A percentile compares a stretch with the other conserved stretches of the same genome.
phyloP scores from a whole-genome alignment of 37 sponge, comb jelly and placozoan genomes.

The Eunapius fragilis region DNA sequence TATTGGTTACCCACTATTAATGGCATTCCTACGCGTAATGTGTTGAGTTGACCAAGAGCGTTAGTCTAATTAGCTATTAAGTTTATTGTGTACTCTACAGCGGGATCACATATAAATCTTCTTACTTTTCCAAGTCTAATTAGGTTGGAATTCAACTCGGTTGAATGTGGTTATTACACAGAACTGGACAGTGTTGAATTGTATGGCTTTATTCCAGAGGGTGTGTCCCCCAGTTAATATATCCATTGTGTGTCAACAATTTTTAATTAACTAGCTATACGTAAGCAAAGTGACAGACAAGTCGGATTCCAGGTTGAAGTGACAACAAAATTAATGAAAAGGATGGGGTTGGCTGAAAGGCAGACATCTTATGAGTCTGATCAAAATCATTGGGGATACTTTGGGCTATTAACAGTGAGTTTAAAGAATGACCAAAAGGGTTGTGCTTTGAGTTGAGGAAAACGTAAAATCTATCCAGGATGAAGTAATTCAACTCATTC shows the following conservation, averaged over 20 bases:
- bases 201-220: slow-evolving; percentile 23
- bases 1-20: no score
- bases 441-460: not conserved
- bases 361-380: slow-evolving; percentile 36
- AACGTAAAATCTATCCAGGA: slow-evolving; percentile 28
- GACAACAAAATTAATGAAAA: slow-evolving; percentile 31
- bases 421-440: not conserved
- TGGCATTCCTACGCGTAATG: no score
- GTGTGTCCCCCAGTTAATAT: not conserved
- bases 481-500: slow-evolving; percentile 64
- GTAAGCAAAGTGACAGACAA: slow-evolving; percentile 16
- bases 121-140: slow-evolving; percentile 49
- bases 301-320: slow-evolving; percentile 34
- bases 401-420: slow-evolving; percentile 46
- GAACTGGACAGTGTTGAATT: slow-evolving; percentile 76
- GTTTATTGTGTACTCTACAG: no score
- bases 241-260: not conserved
- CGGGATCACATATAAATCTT: no score
- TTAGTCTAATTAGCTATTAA: no score
- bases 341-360: slow-evolving; percentile 40
- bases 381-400: slow-evolving; percentile 54
- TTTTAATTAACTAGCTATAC: not conserved
- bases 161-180: slow-evolving; percentile 67
- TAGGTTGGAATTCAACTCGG: slow-evolving; percentile 74
- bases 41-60: no score